Base-by-base conservation (phyloP, 2,113 vertebrate species). In the Hoplias malabaricus region DNA sequence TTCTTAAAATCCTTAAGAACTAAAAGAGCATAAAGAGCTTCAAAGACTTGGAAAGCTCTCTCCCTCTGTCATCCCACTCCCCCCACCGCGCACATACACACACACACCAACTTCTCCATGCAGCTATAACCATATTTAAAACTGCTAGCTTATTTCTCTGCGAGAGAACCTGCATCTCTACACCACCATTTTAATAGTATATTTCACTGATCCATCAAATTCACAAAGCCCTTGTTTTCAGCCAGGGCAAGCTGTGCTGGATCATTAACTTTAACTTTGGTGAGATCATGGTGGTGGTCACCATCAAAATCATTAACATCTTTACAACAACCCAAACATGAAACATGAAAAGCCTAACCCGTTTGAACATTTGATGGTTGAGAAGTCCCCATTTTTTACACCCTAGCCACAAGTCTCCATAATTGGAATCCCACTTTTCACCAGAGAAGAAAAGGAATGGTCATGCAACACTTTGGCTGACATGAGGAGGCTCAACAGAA, bases 21-120 rank as follows among this genome's bases (percentile, higher is more conserved):
- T 53, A 66, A 88, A 88, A 91, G 85, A 90, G 56, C 80, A 85
- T 84, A 86, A 90, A 89, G 81, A 88, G 87, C 87, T 79, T 88
- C 87, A 86, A 88, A 89, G 85, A 87, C 89, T 88, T 88, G 87
- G 72, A 84, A 84, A 68, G 89, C 90, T 90, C 89, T 88, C 83
- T 85, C 77, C 80, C 81, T 11, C 31, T n/a, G 29, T 62, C 89
- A 88, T 88, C 88, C 83, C 84, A 77, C 80, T 78, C 76, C 75
- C n/a, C n/a, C n/a, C n/a, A n/a, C n/a, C n/a, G n/a, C n/a, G n/a
- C n/a, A n/a, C n/a, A n/a, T n/a, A n/a, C n/a, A n/a, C 78, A 88
- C 88, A 82, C 86, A 80, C 87, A 83, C 68, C 81, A 38, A 38
- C 83, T 84, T 88, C 86, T 86, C 83, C 85, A 87, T 79, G 83